These are phyloP conservation scores for Oreochromis mossambicus DNA, from an alignment of 2,797 vertebrate genomes.

Conservation along the genomic window DNA sequence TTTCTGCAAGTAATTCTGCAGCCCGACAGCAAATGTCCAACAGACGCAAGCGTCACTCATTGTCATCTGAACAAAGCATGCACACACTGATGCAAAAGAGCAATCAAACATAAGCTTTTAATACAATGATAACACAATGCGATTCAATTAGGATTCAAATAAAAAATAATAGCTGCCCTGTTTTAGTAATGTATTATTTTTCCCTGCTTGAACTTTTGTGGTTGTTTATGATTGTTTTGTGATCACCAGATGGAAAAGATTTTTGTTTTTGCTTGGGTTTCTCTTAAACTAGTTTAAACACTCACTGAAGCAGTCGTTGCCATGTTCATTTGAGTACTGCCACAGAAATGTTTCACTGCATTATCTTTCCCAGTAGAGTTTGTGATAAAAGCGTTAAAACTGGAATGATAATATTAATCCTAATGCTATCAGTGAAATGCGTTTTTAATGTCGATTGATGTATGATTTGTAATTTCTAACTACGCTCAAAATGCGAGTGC, in stretches of 20 bases:
- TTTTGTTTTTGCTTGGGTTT: neutral
- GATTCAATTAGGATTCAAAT: neutral
- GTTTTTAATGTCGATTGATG: neutral
- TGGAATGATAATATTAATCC: neutral
- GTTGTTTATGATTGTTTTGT: neutral
- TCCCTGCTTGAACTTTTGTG: neutral
- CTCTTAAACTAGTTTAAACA: neutral
- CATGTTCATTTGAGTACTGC: neutral
- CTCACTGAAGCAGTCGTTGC: neutral
- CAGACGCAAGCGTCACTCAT: neutral
- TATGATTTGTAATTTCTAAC: neutral
- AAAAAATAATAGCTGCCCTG: neutral
- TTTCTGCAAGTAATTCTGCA: constrained; percentile 1
- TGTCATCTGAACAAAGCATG: neutral
- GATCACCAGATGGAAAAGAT: neutral
- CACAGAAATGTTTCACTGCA: neutral
- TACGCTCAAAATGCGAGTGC: neutral
- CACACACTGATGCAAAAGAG: neutral
- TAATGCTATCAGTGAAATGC: neutral
- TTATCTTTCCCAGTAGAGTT: neutral
- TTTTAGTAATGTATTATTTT: neutral
- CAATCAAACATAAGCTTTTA: neutral
- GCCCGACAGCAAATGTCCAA: neutral
- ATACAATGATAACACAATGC: neutral
- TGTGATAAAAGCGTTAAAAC: neutral